Conservation (phyloP, 2,113 vertebrate species). For the Hymenochirus boettgeri region DNA sequence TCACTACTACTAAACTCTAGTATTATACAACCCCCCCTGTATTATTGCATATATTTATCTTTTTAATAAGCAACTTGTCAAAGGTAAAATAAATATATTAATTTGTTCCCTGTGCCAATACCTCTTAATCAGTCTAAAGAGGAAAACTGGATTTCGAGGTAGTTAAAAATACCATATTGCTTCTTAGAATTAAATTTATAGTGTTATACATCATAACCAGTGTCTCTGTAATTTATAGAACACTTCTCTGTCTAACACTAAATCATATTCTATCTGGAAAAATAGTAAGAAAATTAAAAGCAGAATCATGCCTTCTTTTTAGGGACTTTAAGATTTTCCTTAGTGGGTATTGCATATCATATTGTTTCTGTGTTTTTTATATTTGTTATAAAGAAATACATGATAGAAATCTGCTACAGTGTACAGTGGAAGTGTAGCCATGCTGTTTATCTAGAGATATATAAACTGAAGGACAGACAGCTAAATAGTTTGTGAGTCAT, state of each 20-base stretch:
- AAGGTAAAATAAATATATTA: slow-evolving; percentile 22
- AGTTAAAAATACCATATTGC: slow-evolving; percentile 36
- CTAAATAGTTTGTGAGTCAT: no score
- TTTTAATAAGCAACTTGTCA: slow-evolving; percentile 38
- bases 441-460: no score
- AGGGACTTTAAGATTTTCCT: background rate
- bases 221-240: slow-evolving; percentile 33
- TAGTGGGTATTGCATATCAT: background rate
- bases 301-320: slow-evolving; percentile 9
- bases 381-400: no score
- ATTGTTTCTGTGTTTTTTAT: background rate
- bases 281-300: slow-evolving; percentile 14
- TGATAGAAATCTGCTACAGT: no score
- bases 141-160: slow-evolving; percentile 21
- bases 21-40: no score
- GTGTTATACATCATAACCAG: slow-evolving; percentile 33
- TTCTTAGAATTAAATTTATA: slow-evolving; percentile 36
- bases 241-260: slow-evolving; percentile 21
- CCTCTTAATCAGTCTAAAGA: slow-evolving; percentile 29
- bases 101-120: slow-evolving; percentile 8
- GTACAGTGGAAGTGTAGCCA: no score
- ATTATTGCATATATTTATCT: no score
- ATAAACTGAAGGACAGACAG: no score
- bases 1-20: no score
- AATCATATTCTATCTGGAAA: slow-evolving; percentile 24